Evolutionary conservation across 2,888 invertebrate species (phyloP).

Genomic region (Meteorus cinctellus): DNA sequence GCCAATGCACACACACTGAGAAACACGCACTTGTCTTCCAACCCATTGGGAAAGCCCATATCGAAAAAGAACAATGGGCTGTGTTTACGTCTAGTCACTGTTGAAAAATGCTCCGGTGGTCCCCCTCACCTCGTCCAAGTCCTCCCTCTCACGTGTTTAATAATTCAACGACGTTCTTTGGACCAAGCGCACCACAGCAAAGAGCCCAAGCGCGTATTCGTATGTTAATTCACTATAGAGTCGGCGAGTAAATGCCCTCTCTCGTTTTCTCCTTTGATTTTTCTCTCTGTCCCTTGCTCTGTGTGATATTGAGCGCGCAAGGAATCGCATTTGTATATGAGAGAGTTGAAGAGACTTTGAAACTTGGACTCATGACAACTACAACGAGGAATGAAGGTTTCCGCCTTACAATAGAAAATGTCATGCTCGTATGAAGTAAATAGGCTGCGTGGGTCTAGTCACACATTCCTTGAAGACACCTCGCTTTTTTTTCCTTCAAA

Average conservation of each 20-base stretch:
- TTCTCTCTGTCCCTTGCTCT: neutral
- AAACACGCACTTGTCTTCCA: neutral
- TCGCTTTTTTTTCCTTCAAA: constrained; percentile 4
- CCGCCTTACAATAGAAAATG: constrained; percentile 46
- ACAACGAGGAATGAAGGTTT: constrained; percentile 37
- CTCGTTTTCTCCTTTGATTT: neutral
- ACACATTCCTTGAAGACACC: constrained; percentile 38
- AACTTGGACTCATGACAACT: constrained; percentile 10
- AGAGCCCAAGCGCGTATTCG: constrained; percentile 53
- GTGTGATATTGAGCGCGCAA: constrained; percentile 9
- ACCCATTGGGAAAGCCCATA: constrained; percentile 38
- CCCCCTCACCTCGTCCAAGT: constrained; percentile 46
- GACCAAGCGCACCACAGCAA: constrained; percentile 18
- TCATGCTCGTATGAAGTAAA: constrained; percentile 48
- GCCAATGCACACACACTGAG: neutral
- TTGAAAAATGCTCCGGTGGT: constrained; percentile 56
- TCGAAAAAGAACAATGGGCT: constrained; percentile 53
- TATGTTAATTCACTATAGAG: constrained; percentile 58
- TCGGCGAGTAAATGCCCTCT: constrained; percentile 44
- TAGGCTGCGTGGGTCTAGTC: constrained; percentile 49
- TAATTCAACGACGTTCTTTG: constrained; percentile 59
- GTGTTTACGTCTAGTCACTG: constrained; percentile 50
- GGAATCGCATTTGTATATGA: neutral
- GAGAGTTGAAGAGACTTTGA: constrained; percentile 19
- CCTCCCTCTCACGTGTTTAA: constrained; percentile 53